Conservation (phyloP, 1,140 invertebrate genomes). For the Sweltsa coloradensis region DNA sequence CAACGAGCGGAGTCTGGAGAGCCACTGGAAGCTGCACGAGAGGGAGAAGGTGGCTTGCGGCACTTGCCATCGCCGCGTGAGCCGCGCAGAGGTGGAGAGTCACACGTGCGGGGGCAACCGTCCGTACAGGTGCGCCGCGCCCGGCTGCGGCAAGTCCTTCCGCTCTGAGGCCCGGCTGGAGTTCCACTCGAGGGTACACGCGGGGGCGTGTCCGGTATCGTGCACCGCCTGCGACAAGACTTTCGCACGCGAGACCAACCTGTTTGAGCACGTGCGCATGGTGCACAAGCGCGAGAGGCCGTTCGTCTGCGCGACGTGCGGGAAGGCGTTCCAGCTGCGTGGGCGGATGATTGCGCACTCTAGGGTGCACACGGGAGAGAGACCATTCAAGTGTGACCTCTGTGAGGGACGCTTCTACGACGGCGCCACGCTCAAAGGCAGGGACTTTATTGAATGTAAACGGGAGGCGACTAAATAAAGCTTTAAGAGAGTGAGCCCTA, state of each 20-base stretch:
- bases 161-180: constrained; percentile 4
- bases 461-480: no score
- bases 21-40: constrained; percentile 7
- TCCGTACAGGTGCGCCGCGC: constrained; percentile 4
- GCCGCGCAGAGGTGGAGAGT: neutral
- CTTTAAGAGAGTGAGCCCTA: no score
- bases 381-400: constrained; percentile 19
- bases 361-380: constrained; percentile 9
- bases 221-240: constrained; percentile 8
- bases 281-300: constrained; percentile 10
- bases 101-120: constrained; percentile 1
- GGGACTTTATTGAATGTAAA: no score
- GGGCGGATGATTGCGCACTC: constrained; percentile 7
- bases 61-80: neutral
- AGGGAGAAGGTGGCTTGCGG: neutral
- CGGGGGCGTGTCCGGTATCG: neutral
- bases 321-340: constrained; percentile 10
- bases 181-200: constrained; percentile 7
- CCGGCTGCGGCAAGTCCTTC: constrained; percentile 7
- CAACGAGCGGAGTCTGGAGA: neutral
- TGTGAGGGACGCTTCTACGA: constrained; percentile 20
- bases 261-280: constrained; percentile 11
- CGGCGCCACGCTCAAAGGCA: constrained; percentile 15
- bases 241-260: constrained; percentile 9
- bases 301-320: constrained; percentile 6